phyloP scores from a whole-genome alignment of 2,113 vertebrate genomes.

The Atractosteus spatula region DNA sequence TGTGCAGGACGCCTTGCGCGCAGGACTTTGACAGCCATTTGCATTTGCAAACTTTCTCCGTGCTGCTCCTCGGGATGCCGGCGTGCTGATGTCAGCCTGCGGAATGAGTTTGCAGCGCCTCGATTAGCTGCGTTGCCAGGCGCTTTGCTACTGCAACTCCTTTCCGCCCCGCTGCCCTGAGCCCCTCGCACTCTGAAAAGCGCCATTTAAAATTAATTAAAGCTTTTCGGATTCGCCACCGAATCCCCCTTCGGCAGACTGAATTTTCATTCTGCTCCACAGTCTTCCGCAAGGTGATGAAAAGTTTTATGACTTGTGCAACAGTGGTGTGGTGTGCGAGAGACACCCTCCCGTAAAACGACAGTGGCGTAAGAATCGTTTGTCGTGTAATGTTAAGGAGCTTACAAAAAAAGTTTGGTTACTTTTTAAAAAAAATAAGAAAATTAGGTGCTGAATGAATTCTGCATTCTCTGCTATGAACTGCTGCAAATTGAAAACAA shows the following conservation, averaged over 20 bases:
- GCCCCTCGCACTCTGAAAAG: constrained; percentile 86
- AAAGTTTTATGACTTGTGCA: constrained; percentile 11
- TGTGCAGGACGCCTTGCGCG: too few relatives aligned
- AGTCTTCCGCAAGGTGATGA: constrained; percentile 33
- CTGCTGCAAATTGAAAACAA: too few relatives aligned
- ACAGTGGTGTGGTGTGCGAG: too few relatives aligned
- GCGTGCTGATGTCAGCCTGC: constrained; percentile 88
- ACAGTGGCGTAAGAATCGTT: too few relatives aligned
- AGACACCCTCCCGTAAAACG: too few relatives aligned
- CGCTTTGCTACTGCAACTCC: constrained; percentile 82
- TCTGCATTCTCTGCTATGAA: too few relatives aligned
- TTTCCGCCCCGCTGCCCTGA: constrained; percentile 89
- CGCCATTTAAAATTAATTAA: constrained; percentile 98
- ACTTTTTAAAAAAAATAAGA: too few relatives aligned
- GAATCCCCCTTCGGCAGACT: constrained; percentile 62
- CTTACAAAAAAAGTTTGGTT: too few relatives aligned
- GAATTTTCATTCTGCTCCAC: constrained; percentile 58
- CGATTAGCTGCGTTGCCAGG: constrained; percentile 88
- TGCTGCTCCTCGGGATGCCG: constrained; percentile 75
- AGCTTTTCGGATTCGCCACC: constrained; percentile 76
- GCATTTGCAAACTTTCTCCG: constrained; percentile 36
- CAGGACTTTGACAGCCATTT: neutral
- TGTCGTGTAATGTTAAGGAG: too few relatives aligned
- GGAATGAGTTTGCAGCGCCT: constrained; percentile 73
- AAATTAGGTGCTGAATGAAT: too few relatives aligned